Evolutionary conservation across 2,888 invertebrate species (phyloP).

Genomic region (Ophion ellenae): DNA sequence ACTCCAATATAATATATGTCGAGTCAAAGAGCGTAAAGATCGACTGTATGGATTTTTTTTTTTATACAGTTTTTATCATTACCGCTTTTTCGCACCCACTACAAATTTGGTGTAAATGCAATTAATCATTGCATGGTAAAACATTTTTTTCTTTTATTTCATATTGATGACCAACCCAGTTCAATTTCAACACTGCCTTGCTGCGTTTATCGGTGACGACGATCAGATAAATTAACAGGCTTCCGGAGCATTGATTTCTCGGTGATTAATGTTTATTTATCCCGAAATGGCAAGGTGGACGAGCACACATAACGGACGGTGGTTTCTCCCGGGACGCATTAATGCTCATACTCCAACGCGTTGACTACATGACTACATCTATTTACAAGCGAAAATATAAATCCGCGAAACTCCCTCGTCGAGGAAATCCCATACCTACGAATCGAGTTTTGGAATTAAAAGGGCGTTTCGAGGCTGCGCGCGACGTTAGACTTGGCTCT

Average conservation of each 20-base stretch:
- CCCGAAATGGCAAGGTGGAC: slow-evolving; percentile 24
- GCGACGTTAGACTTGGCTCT: not conserved
- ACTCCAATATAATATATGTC: too few relatives aligned
- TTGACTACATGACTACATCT: not conserved
- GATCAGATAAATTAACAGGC: slow-evolving; percentile 44
- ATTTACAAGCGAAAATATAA: slow-evolving; percentile 56
- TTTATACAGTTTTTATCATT: too few relatives aligned
- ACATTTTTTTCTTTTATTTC: not conserved
- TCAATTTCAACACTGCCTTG: slow-evolving; percentile 11
- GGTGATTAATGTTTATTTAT: slow-evolving; percentile 52
- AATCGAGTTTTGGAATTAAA: not conserved
- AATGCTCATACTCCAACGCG: slow-evolving; percentile 28
- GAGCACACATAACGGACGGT: slow-evolving; percentile 13
- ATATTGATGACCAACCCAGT: not conserved
- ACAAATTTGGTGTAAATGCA: too few relatives aligned
- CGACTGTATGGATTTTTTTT: too few relatives aligned
- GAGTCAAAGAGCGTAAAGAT: too few relatives aligned
- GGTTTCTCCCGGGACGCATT: slow-evolving; percentile 39
- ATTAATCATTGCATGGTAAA: too few relatives aligned
- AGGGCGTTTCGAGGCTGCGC: not conserved
- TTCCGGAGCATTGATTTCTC: slow-evolving; percentile 53
- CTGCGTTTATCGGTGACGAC: slow-evolving; percentile 18
- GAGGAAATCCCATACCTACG: not conserved
- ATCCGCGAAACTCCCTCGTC: slow-evolving; percentile 38
- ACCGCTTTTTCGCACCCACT: too few relatives aligned